Conservation (phyloP, 1,140 invertebrate genomes). For the Zaprionus capensis region DNA sequence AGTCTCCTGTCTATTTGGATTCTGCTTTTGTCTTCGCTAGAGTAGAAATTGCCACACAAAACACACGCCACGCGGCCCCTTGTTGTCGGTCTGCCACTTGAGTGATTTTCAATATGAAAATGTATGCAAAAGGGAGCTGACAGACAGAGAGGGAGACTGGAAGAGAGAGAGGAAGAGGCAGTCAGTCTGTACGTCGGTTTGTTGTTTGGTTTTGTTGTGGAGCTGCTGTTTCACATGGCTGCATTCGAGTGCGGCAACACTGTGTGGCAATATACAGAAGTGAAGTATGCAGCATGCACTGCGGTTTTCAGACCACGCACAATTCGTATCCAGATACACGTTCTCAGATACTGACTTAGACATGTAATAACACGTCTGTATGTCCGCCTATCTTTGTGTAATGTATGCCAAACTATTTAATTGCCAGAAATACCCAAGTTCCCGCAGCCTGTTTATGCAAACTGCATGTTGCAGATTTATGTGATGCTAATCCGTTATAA, state of each 20-base stretch:
- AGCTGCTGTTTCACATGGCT: constrained; percentile 65
- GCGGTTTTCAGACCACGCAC: constrained; percentile 64
- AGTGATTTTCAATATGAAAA: constrained; percentile 82
- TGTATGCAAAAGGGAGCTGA: constrained; percentile 51
- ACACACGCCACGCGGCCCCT: constrained; percentile 24
- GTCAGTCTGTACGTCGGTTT: constrained; percentile 1
- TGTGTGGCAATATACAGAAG: constrained; percentile 57
- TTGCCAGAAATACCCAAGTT: constrained; percentile 28
- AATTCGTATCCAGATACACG: constrained; percentile 11
- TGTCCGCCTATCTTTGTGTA: constrained; percentile 14
- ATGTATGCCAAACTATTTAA: constrained; percentile 38
- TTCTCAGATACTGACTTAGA: background rate
- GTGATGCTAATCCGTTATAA: constrained; percentile 45
- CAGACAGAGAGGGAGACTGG: constrained; percentile 43
- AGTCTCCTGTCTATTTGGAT: constrained; percentile 66
- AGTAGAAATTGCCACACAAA: constrained; percentile 76
- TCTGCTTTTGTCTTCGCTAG: constrained; percentile 42
- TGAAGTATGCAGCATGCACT: constrained; percentile 48
- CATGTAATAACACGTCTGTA: constrained; percentile 17
- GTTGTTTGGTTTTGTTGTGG: constrained; percentile 20
- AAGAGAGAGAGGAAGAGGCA: constrained; percentile 15
- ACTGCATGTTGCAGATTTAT: constrained; percentile 32
- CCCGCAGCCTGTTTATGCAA: constrained; percentile 29
- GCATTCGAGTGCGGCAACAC: constrained; percentile 65
- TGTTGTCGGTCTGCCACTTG: constrained; percentile 74